Conservation (phyloP, 2,888 invertebrate genomes). For the Chrysolina haemoptera region DNA sequence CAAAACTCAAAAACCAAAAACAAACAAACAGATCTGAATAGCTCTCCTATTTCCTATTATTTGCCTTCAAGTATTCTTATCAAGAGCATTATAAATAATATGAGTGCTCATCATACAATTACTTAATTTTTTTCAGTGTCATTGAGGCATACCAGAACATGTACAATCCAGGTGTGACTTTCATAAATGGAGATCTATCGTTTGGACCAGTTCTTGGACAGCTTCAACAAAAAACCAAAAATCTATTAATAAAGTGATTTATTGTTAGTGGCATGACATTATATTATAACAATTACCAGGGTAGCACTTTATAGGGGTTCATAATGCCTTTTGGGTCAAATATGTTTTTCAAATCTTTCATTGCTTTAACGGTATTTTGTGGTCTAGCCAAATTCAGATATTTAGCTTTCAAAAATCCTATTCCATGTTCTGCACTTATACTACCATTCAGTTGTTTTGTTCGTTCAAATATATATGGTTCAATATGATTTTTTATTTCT, state of each 20-base stretch:
- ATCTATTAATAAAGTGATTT: background rate
- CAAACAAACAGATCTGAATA: too few species aligned
- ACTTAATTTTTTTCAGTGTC: slow-evolving; percentile 20
- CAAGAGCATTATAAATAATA: too few species aligned
- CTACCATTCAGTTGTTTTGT: slow-evolving; percentile 86
- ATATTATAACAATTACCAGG: slow-evolving; percentile 35
- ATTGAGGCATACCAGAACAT: slow-evolving; percentile 34
- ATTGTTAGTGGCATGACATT: background rate
- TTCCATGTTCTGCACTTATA: slow-evolving; percentile 96
- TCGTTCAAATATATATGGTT: slow-evolving; percentile 92
- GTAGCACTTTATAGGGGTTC: slow-evolving; percentile 92
- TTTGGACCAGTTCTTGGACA: slow-evolving; percentile 16
- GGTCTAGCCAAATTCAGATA: slow-evolving; percentile 86
- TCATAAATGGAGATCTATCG: slow-evolving; percentile 27
- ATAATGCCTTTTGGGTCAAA: slow-evolving; percentile 95
- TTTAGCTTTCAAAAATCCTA: slow-evolving; percentile 89
- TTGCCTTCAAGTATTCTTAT: too few species aligned
- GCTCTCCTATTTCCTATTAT: too few species aligned
- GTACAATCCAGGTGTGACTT: slow-evolving; percentile 23
- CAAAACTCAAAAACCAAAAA: too few species aligned
- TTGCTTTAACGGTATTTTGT: slow-evolving; percentile 79
- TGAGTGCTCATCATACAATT: too few species aligned
- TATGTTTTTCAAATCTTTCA: slow-evolving; percentile 84
- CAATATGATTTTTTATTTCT: slow-evolving; percentile 77
- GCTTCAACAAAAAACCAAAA: background rate